Conservation (phyloP, 2,113 vertebrate species). For the Alces alces region DNA sequence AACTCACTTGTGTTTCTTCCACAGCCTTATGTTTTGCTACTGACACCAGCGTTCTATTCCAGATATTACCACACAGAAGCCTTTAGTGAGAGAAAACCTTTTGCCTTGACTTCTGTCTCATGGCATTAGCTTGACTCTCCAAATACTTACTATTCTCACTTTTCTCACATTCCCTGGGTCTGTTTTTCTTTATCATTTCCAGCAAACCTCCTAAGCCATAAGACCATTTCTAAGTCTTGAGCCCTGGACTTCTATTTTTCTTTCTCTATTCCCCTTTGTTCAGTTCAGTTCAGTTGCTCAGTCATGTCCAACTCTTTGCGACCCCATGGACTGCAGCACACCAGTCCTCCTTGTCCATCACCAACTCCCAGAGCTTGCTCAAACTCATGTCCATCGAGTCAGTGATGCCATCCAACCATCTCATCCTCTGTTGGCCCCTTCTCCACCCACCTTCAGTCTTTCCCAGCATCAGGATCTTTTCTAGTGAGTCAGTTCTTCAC, state of each 20-base stretch:
- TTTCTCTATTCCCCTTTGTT: background rate
- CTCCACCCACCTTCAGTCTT: background rate
- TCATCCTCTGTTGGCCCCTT: background rate
- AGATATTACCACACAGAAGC: background rate
- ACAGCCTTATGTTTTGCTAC: background rate
- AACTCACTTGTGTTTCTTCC: slow-evolving; percentile 15
- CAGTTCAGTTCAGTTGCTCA: background rate
- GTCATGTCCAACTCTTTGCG: background rate
- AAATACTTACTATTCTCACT: background rate
- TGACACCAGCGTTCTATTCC: background rate
- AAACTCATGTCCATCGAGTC: background rate
- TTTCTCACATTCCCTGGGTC: background rate
- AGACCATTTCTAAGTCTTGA: background rate
- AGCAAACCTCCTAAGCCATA: background rate
- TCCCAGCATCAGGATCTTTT: background rate
- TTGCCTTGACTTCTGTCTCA: slow-evolving; percentile 11
- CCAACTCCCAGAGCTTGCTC: background rate
- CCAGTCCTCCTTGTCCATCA: background rate
- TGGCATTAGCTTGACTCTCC: background rate
- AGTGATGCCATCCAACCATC: background rate
- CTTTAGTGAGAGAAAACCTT: slow-evolving; percentile 41
- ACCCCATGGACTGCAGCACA: background rate
- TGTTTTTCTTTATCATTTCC: background rate
- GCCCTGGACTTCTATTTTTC: background rate
- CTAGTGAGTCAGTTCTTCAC: background rate